A percentile compares a stretch with the other conserved stretches of the same genome.
phyloP scores from a whole-genome alignment of 2,888 invertebrate species.

The Rhodophaea formosa region DNA sequence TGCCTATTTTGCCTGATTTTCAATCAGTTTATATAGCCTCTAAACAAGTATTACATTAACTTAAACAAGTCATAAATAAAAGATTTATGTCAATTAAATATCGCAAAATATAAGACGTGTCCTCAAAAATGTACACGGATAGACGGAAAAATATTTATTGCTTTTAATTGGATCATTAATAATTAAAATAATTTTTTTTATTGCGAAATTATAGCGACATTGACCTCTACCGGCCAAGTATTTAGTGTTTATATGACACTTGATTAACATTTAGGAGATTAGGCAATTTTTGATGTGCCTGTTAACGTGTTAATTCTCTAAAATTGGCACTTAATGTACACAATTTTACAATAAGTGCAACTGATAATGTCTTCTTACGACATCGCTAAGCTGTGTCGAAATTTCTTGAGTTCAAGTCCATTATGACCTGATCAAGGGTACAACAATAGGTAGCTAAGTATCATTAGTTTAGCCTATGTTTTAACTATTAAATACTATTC shows the following conservation, averaged over 20 bases:
- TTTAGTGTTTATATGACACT: background rate
- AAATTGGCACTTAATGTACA: background rate
- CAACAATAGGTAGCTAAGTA: background rate
- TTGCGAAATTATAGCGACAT: background rate
- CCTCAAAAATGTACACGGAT: too few species aligned
- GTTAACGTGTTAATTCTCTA: background rate
- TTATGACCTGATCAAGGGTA: constrained; percentile 10
- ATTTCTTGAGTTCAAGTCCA: constrained; percentile 14
- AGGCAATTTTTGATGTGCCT: background rate
- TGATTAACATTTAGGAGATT: background rate
- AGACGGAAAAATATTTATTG: background rate
- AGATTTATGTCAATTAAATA: too few species aligned
- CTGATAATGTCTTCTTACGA: constrained; percentile 1
- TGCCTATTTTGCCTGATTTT: too few species aligned
- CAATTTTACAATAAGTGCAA: background rate
- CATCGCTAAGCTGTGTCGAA: constrained; percentile 5
- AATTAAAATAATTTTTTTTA: background rate
- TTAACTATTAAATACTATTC: background rate
- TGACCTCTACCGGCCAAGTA: background rate
- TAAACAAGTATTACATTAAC: too few species aligned
- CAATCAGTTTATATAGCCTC: too few species aligned
- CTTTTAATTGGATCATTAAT: background rate
- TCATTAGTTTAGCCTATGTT: background rate
- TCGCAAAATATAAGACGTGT: too few species aligned
- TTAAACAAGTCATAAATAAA: too few species aligned